phyloP scores from a whole-genome alignment of 2,888 invertebrate species.

The Drosophila mulleri region DNA sequence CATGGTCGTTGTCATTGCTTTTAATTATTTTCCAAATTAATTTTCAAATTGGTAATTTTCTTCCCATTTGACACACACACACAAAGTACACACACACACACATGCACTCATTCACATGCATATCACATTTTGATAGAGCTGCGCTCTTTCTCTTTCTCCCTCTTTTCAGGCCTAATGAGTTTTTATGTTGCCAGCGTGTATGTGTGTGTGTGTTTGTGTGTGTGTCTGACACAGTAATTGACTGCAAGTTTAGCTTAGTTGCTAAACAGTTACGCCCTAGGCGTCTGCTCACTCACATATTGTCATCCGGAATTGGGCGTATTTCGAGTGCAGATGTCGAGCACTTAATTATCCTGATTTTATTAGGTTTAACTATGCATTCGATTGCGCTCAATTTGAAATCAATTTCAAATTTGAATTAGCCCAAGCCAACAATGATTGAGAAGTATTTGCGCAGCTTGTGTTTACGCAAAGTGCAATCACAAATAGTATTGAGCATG shows the following conservation, averaged over 20 bases:
- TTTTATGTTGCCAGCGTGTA: slow-evolving; percentile 47
- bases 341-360: slow-evolving; percentile 51
- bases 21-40: slow-evolving; percentile 81
- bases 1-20: slow-evolving; percentile 59
- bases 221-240: slow-evolving; percentile 35
- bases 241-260: slow-evolving; percentile 58
- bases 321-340: slow-evolving; percentile 30
- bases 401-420: slow-evolving; percentile 19
- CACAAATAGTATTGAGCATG: not conserved
- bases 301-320: slow-evolving; percentile 34
- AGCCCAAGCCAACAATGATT: not conserved
- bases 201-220: slow-evolving; percentile 10
- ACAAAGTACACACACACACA: slow-evolving; percentile 9
- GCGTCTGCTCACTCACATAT: slow-evolving; percentile 19
- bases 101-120: not conserved
- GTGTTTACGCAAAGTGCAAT: not conserved
- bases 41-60: slow-evolving; percentile 80
- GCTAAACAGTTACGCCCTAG: slow-evolving; percentile 22
- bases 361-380: slow-evolving; percentile 31
- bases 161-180: slow-evolving; percentile 56
- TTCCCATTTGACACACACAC: slow-evolving; percentile 61
- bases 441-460: not conserved
- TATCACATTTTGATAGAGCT: not conserved
- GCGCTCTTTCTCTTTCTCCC: not conserved
- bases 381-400: slow-evolving; percentile 13